These are phyloP conservation scores for Eubucco bourcierii DNA, from an alignment of 2,113 vertebrate species.

Conservation along the genomic window DNA sequence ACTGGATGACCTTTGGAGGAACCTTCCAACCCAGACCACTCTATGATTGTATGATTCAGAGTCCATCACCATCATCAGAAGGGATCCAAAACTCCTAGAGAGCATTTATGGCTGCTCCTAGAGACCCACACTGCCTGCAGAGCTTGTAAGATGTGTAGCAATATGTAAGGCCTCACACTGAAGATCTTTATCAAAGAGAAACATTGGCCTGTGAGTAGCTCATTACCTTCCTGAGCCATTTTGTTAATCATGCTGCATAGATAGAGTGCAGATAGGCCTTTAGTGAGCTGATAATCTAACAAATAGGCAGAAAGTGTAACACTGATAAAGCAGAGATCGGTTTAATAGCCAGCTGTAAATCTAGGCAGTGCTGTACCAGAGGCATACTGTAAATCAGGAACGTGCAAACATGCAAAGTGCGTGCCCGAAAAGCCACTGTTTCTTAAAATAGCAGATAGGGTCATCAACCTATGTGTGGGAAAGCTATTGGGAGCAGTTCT, in stretches of 20 bases:
- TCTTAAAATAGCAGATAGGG: constrained; percentile 47
- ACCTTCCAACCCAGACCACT: no score
- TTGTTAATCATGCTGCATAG: constrained; percentile 32
- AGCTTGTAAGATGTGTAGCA: neutral
- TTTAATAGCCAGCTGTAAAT: constrained; percentile 65
- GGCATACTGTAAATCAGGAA: neutral
- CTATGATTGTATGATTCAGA: no score
- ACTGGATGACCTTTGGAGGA: no score
- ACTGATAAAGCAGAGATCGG: constrained; percentile 26
- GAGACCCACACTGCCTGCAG: neutral
- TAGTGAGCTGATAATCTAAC: constrained; percentile 58
- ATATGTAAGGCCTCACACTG: neutral
- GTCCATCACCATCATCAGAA: neutral
- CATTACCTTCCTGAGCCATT: constrained; percentile 50
- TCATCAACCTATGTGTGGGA: neutral
- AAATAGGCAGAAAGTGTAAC: constrained; percentile 59
- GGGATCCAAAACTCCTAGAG: neutral
- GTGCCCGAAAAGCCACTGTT: constrained; percentile 10
- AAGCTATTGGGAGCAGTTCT: constrained; percentile 19
- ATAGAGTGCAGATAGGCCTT: constrained; percentile 60
- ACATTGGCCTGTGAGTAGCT: neutral
- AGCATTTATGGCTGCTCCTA: neutral
- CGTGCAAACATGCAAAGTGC: constrained; percentile 8
- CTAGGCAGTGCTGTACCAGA: constrained; percentile 30
- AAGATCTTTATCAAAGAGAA: constrained; percentile 20